A percentile compares a stretch with the other conserved stretches of the same genome.
These are phyloP conservation scores for Cepaea nemoralis DNA, from an alignment of 1,140 invertebrate species.

Conservation along the genomic window DNA sequence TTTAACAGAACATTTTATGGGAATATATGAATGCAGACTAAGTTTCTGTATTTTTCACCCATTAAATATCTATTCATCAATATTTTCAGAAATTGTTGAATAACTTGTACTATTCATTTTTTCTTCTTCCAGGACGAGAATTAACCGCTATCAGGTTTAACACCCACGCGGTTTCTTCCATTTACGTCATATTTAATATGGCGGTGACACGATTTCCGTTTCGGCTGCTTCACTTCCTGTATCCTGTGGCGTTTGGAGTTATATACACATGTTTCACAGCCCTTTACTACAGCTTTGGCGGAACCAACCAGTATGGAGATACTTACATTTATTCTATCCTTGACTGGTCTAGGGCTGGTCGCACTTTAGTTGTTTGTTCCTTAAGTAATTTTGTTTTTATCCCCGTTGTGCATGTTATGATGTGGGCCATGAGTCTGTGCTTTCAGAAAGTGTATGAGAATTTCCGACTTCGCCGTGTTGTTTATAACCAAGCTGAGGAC, in stretches of 20 bases:
- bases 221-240: conserved; percentile 79
- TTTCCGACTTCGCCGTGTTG: background rate
- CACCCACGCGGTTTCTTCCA: conserved; percentile 79
- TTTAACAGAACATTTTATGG: too few species aligned
- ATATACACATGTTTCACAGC: conserved; percentile 79
- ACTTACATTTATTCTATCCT: conserved; percentile 23
- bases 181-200: conserved; percentile 82
- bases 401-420: conserved; percentile 9
- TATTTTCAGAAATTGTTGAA: too few species aligned
- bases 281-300: conserved; percentile 81
- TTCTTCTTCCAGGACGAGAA: conserved; percentile 6
- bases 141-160: conserved; percentile 25
- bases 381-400: conserved; percentile 39
- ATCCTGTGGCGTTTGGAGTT: conserved; percentile 77
- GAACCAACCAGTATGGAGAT: conserved; percentile 61
- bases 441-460: conserved; percentile 10
- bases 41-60: too few species aligned
- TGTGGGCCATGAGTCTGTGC: conserved; percentile 6
- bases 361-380: conserved; percentile 18
- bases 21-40: too few species aligned
- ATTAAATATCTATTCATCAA: too few species aligned
- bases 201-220: conserved; percentile 79
- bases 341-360: conserved; percentile 16
- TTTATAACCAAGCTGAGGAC: background rate
- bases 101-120: background rate